Evolutionary conservation across 2,113 vertebrate genomes (phyloP).

Genomic region (Cebus imitator): DNA sequence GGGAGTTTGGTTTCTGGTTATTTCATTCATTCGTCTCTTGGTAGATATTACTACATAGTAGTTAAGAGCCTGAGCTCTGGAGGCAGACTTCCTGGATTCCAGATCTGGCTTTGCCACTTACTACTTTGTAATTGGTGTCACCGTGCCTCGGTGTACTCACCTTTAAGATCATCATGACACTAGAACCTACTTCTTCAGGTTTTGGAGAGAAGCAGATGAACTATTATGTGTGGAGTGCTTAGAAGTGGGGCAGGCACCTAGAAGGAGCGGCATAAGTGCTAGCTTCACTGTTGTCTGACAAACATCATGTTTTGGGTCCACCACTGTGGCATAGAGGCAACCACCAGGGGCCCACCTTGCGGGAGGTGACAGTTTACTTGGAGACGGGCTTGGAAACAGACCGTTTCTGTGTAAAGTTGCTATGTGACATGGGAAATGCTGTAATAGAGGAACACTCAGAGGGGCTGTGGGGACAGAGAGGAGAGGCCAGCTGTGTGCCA

Average conservation of each 20-base stretch:
- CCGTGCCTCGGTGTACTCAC: not conserved
- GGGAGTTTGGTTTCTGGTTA: not conserved
- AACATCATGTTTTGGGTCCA: not conserved
- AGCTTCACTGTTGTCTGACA: not conserved
- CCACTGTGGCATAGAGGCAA: not conserved
- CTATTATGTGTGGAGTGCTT: not conserved
- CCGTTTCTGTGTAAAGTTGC: fast-evolving
- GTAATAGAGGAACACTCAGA: not conserved
- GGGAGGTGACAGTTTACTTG: not conserved
- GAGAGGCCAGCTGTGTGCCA: fast-evolving
- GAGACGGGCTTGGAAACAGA: not conserved
- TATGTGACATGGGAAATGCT: not conserved
- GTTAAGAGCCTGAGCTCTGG: not conserved
- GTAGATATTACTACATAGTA: not conserved
- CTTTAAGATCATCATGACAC: not conserved
- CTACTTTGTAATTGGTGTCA: not conserved
- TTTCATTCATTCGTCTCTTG: not conserved
- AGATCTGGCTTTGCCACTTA: not conserved
- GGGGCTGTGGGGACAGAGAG: not conserved
- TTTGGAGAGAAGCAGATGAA: not conserved
- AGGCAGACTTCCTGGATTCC: not conserved
- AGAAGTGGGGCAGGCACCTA: not conserved
- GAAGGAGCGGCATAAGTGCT: not conserved
- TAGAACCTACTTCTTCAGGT: not conserved
- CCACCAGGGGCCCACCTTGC: fast-evolving